phyloP scores from a whole-genome alignment of 2,113 vertebrate genomes.

The Silurus glanis region DNA sequence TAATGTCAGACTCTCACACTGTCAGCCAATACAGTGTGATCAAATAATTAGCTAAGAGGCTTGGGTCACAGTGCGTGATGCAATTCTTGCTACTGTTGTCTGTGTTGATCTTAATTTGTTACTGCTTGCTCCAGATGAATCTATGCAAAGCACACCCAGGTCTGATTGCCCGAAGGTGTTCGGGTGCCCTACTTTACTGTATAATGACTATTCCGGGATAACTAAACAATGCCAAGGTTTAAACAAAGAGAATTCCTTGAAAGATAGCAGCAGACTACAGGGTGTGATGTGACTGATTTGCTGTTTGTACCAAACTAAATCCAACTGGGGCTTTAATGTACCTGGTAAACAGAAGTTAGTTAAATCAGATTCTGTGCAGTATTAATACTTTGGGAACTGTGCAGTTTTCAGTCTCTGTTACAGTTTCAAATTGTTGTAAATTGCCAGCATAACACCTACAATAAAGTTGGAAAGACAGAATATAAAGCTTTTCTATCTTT shows the following conservation, averaged over 20 bases:
- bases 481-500: not conserved
- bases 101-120: constrained; percentile 21
- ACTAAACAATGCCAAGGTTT: constrained; percentile 27
- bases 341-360: not conserved
- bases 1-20: not conserved
- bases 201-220: constrained; percentile 37
- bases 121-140: constrained; percentile 32
- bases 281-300: not conserved
- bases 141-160: constrained; percentile 13
- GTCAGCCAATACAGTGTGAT: constrained; percentile 9
- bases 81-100: constrained; percentile 17
- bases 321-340: not conserved
- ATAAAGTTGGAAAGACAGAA: not conserved
- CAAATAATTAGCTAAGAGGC: not conserved
- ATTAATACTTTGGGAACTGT: not conserved
- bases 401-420: not conserved
- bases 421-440: not conserved
- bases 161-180: constrained; percentile 12
- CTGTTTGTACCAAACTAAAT: not conserved
- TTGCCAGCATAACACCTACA: not conserved
- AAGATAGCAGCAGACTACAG: not conserved
- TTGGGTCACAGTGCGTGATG: not conserved
- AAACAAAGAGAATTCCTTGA: constrained; percentile 36
- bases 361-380: not conserved
- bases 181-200: constrained; percentile 45